These are phyloP conservation scores for Cepaea hortensis DNA, from an alignment of 2,888 invertebrate genomes.

Conservation along the genomic window DNA sequence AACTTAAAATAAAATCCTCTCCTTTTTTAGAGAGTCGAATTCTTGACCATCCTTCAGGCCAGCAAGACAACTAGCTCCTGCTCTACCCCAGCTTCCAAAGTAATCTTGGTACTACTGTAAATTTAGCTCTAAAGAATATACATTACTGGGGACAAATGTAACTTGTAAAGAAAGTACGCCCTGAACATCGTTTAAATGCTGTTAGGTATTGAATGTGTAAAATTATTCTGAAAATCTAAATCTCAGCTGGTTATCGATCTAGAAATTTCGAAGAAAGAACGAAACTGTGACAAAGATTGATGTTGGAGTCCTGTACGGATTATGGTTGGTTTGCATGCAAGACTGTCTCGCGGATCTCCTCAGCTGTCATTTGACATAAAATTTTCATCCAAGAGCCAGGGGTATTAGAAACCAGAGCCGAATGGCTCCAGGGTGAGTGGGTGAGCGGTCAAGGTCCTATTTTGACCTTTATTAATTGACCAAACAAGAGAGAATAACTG, in stretches of 20 bases:
- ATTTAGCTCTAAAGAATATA: too few relatives aligned
- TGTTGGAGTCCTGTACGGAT: conserved; percentile 2
- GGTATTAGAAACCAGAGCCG: conserved; percentile 23
- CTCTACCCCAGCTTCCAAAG: too few relatives aligned
- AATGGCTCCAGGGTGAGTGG: conserved; percentile 20
- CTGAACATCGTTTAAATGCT: too few relatives aligned
- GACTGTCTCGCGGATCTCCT: conserved; percentile 18
- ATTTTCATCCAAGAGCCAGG: conserved; percentile 43
- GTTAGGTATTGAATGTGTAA: too few relatives aligned
- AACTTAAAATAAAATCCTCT: too few relatives aligned
- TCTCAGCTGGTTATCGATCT: neutral
- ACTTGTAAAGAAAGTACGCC: too few relatives aligned
- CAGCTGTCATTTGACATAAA: conserved; percentile 41
- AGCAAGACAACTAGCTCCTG: too few relatives aligned
- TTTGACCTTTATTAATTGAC: conserved; percentile 48
- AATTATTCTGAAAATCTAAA: neutral
- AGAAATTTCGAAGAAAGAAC: neutral
- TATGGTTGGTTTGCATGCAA: conserved; percentile 46
- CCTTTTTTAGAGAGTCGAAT: too few relatives aligned
- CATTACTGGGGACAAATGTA: too few relatives aligned
- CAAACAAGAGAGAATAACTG: conserved; percentile 46
- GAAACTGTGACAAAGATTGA: conserved; percentile 6
- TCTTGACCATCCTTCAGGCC: too few relatives aligned
- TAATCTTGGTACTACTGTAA: too few relatives aligned
- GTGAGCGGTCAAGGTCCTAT: conserved; percentile 40